Evolutionary conservation across 2,888 invertebrate species (phyloP).

Genomic region (Cryptocheilus praepositus): DNA sequence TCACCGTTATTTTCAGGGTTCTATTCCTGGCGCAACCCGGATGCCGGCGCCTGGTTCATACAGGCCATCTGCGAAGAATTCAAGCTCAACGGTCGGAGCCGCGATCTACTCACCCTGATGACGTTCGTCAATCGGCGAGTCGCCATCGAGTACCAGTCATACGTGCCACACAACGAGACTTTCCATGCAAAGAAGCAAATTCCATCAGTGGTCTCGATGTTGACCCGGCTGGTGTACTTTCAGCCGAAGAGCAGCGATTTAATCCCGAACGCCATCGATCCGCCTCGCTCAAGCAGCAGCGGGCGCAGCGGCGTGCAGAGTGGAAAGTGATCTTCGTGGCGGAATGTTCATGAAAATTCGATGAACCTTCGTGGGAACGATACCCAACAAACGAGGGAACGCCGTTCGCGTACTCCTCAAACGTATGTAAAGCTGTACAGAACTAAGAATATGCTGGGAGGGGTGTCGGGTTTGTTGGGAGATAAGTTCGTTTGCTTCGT

Average conservation of each 20-base stretch:
- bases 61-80: conserved; percentile 81
- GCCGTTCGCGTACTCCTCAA: too few relatives aligned
- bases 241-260: conserved; percentile 3
- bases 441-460: too few relatives aligned
- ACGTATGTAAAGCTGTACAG: too few relatives aligned
- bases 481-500: too few relatives aligned
- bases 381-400: background rate
- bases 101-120: conserved; percentile 80
- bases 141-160: conserved; percentile 81
- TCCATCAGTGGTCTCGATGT: conserved; percentile 81
- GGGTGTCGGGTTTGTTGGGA: too few relatives aligned
- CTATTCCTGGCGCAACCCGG: conserved; percentile 82
- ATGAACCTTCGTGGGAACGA: too few relatives aligned
- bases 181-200: conserved; percentile 81
- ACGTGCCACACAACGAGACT: conserved; percentile 71
- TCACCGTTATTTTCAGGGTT: conserved; percentile 75
- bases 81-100: conserved; percentile 73
- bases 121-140: conserved; percentile 80
- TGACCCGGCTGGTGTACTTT: conserved; percentile 79
- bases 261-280: too few relatives aligned
- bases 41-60: conserved; percentile 84
- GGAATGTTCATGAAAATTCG: too few relatives aligned
- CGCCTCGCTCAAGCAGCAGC: too few relatives aligned
- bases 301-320: too few relatives aligned
- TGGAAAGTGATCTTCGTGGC: too few relatives aligned